A percentile compares a stretch with the other conserved stretches of the same genome.
phyloP scores from a whole-genome alignment of 2,888 invertebrate genomes.

The Chrysolina oricalcia region DNA sequence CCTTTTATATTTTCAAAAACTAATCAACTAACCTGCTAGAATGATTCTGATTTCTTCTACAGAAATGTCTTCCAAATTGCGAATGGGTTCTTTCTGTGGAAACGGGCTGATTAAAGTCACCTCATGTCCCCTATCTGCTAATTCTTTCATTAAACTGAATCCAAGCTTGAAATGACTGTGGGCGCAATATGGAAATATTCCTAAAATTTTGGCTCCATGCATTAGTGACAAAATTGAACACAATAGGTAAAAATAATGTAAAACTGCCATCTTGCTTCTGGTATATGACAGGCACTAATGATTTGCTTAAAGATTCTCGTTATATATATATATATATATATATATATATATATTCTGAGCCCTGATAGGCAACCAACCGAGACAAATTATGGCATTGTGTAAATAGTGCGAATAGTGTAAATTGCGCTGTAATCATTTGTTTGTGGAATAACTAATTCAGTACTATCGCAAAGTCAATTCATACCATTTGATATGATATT shows the following conservation, averaged over 20 bases:
- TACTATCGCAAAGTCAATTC: no score
- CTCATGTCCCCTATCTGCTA: constrained; percentile 69
- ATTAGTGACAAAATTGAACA: not conserved
- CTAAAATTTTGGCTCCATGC: constrained; percentile 58
- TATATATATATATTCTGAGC: no score
- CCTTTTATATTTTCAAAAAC: no score
- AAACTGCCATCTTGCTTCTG: not conserved
- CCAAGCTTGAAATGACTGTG: constrained; percentile 63
- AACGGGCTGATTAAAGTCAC: constrained; percentile 66
- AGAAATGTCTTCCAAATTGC: constrained; percentile 65
- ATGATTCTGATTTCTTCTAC: constrained; percentile 23
- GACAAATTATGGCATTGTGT: no score
- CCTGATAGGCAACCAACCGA: no score
- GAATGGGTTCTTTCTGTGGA: constrained; percentile 66
- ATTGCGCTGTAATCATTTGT: no score
- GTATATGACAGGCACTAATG: no score
- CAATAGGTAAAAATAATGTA: not conserved
- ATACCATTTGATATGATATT: no score
- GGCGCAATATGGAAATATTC: constrained; percentile 60
- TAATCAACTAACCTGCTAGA: not conserved
- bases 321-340: no score
- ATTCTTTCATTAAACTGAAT: constrained; percentile 59
- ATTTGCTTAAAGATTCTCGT: no score
- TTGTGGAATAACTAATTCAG: no score
- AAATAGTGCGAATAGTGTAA: no score